A percentile compares a stretch with the other conserved stretches of the same genome.
These are phyloP conservation scores for Dolomedes plantarius DNA, from an alignment of 2,888 invertebrate species.

Conservation along the genomic window DNA sequence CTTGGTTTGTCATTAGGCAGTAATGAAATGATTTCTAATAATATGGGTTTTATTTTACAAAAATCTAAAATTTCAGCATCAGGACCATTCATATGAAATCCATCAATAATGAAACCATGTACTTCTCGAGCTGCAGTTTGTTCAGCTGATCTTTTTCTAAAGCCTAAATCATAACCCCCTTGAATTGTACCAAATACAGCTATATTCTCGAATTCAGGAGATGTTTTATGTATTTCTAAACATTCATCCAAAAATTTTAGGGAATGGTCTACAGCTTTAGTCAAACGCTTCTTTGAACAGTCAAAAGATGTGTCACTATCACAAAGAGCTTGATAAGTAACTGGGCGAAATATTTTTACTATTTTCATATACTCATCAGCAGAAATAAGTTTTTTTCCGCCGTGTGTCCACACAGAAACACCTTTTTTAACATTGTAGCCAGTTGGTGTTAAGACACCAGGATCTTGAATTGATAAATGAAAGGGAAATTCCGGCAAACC, in stretches of 20 bases:
- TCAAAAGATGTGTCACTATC: slow-evolving; percentile 85
- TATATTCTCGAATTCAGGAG: slow-evolving; percentile 79
- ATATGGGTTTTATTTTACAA: slow-evolving; percentile 80
- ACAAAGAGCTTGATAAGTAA: slow-evolving; percentile 87
- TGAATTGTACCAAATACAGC: slow-evolving; percentile 83
- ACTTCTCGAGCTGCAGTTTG: slow-evolving; percentile 80
- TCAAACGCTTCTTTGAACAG: slow-evolving; percentile 84
- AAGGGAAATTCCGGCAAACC: slow-evolving; percentile 80
- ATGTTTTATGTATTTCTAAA: slow-evolving; percentile 82
- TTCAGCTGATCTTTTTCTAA: slow-evolving; percentile 82
- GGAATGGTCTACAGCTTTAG: slow-evolving; percentile 85
- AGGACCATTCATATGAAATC: slow-evolving; percentile 86
- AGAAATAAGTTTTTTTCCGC: slow-evolving; percentile 84
- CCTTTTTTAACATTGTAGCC: slow-evolving; percentile 85
- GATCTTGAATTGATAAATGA: slow-evolving; percentile 83
- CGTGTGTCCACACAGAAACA: slow-evolving; percentile 86
- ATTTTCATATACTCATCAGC: slow-evolving; percentile 85
- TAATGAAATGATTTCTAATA: slow-evolving; percentile 82
- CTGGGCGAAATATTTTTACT: slow-evolving; percentile 86
- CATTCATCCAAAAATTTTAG: slow-evolving; percentile 83
- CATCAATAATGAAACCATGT: slow-evolving; percentile 87
- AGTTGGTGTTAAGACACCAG: slow-evolving; percentile 81
- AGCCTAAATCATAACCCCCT: slow-evolving; percentile 84
- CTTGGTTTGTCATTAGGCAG: slow-evolving; percentile 84
- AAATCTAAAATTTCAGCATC: slow-evolving; percentile 80